phyloP scores from a whole-genome alignment of 2,888 invertebrate genomes.

The Scaptomyza parva region DNA sequence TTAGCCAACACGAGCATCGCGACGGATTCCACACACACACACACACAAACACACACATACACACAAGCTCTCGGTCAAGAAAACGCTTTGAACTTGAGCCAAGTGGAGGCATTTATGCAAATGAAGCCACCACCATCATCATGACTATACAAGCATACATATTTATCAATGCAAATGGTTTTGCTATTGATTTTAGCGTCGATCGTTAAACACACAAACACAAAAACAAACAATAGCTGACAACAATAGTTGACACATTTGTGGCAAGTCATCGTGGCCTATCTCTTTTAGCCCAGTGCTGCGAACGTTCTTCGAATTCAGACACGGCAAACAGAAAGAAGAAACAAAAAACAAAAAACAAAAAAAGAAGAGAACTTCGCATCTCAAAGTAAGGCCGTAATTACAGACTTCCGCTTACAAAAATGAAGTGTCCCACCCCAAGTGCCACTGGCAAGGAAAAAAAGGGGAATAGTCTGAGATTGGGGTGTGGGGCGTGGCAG shows the following conservation, averaged over 20 bases:
- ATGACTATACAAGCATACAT: no score
- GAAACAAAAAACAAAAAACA: not conserved
- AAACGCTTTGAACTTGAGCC: conserved; percentile 64
- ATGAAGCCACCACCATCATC: conserved; percentile 32
- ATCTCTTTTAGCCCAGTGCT: conserved; percentile 1
- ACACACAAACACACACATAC: not conserved
- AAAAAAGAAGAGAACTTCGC: conserved; percentile 41
- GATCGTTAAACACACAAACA: conserved; percentile 60
- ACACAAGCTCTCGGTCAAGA: conserved; percentile 44
- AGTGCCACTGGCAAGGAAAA: conserved; percentile 10
- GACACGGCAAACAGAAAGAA: conserved; percentile 2
- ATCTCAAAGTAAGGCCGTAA: conserved; percentile 64
- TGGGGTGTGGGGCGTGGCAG: not conserved
- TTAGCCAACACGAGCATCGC: conserved; percentile 28
- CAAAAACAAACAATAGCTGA: conserved; percentile 5
- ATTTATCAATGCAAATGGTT: conserved; percentile 52
- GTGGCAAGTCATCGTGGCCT: conserved; percentile 23
- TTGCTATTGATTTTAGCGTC: conserved; percentile 49
- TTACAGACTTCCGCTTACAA: conserved; percentile 69
- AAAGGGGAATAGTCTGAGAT: no score
- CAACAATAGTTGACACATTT: conserved; percentile 48
- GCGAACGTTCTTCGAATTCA: conserved; percentile 21
- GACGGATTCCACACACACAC: not conserved
- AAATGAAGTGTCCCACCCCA: conserved; percentile 44
- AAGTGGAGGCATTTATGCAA: conserved; percentile 39